Conservation (phyloP, 2,888 invertebrate species). For the Cartodere bifasciata region DNA sequence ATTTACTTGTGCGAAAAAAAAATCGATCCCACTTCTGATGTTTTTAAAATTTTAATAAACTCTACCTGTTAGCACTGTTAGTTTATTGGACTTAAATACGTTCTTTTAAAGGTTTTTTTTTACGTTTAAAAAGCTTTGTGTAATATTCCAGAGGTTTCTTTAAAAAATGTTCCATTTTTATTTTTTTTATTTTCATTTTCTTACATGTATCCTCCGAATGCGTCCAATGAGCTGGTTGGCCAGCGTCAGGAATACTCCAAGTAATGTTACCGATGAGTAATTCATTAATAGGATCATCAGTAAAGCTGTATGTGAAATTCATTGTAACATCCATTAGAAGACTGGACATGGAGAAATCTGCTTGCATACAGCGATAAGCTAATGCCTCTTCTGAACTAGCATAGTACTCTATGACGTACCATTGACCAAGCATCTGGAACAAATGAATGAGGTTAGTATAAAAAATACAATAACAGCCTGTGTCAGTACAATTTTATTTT, state of each 20-base stretch:
- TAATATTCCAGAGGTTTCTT: no score
- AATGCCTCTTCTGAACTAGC: slow-evolving; percentile 79
- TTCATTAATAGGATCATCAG: slow-evolving; percentile 72
- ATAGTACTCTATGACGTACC: slow-evolving; percentile 81
- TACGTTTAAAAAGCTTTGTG: no score
- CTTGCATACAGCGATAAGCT: slow-evolving; percentile 75
- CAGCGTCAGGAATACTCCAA: slow-evolving; percentile 64
- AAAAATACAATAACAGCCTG: no score
- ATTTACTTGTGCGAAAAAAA: no score
- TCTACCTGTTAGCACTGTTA: no score
- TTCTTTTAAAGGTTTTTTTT: no score
- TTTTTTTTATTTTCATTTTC: no score
- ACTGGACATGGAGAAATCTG: slow-evolving; percentile 48
- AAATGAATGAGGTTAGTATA: slow-evolving; percentile 8
- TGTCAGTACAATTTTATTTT: no score
- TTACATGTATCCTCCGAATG: slow-evolving; percentile 77
- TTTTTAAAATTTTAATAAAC: no score
- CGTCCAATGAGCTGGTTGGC: slow-evolving; percentile 71
- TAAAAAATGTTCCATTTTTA: no score
- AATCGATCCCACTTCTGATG: no score
- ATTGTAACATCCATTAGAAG: slow-evolving; percentile 59
- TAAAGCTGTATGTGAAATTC: slow-evolving; percentile 80
- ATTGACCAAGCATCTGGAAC: slow-evolving; percentile 61
- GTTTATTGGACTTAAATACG: no score
- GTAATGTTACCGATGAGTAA: slow-evolving; percentile 74